Conservation (phyloP, 2,113 vertebrate genomes). For the Forbesichthys papilliferus region DNA sequence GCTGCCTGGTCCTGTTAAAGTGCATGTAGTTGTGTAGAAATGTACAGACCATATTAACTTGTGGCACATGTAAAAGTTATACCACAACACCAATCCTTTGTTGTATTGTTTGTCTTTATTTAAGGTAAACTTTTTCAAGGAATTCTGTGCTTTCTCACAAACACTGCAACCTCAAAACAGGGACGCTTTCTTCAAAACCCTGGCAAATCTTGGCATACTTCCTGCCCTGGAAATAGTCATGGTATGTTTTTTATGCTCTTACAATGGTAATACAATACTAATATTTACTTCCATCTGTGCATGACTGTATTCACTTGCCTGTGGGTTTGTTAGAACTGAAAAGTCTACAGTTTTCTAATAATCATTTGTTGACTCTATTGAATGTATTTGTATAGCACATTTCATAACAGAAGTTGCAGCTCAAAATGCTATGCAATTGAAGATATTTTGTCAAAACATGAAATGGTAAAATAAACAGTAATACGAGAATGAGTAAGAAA, state of each 20-base stretch:
- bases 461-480: no score
- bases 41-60: neutral
- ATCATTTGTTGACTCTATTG: no score
- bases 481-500: no score
- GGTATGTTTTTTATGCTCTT: constrained; percentile 71
- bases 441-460: no score
- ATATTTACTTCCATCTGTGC: neutral
- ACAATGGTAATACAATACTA: neutral
- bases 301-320: neutral
- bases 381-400: no score
- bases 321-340: neutral
- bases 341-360: neutral
- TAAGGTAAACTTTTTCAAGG: constrained; percentile 98
- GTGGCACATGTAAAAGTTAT: neutral
- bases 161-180: constrained; percentile 97
- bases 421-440: no score
- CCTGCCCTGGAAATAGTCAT: constrained; percentile 98
- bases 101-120: constrained; percentile 19
- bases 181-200: constrained; percentile 96
- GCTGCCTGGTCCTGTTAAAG: neutral
- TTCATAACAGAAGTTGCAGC: no score
- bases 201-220: constrained; percentile 95
- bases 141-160: constrained; percentile 98
- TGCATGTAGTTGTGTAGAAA: neutral
- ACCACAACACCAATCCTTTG: neutral